Conservation (phyloP, 2,797 vertebrate species). For the Florisuga fusca region DNA sequence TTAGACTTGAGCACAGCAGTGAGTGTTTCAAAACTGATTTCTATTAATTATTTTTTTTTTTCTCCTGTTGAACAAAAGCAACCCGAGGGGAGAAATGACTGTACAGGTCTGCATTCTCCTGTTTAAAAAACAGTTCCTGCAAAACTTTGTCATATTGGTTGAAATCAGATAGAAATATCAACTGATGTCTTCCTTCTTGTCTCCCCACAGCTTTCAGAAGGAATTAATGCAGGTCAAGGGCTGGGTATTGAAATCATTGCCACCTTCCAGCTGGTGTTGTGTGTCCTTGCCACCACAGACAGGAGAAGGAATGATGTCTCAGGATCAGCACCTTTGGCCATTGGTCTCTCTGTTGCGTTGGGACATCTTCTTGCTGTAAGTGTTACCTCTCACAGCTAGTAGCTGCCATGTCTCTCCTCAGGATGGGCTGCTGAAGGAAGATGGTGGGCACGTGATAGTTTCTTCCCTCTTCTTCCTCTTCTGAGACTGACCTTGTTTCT, state of each 20-base stretch:
- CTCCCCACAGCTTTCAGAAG: slow-evolving; percentile 69
- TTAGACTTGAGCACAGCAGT: not conserved
- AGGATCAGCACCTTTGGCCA: slow-evolving; percentile 92
- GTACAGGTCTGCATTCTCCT: fast-evolving
- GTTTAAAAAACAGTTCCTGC: not conserved
- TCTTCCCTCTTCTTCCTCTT: not conserved
- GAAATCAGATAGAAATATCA: not conserved
- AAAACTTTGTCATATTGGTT: fast-evolving
- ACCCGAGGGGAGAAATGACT: fast-evolving
- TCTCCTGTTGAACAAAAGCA: not conserved
- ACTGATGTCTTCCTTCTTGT: not conserved
- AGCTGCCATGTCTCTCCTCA: fast-evolving
- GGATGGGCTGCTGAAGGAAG: not conserved
- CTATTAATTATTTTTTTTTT: fast-evolving
- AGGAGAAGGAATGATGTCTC: slow-evolving; percentile 90
- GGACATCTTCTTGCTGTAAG: slow-evolving; percentile 95
- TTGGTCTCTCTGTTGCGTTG: slow-evolving; percentile 93
- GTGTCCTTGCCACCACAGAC: slow-evolving; percentile 95
- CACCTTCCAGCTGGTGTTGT: slow-evolving; percentile 96
- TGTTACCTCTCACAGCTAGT: not conserved
- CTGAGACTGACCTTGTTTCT: not conserved
- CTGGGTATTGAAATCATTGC: slow-evolving; percentile 93
- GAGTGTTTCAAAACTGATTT: not conserved
- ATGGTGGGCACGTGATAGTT: not conserved
- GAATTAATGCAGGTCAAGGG: slow-evolving; percentile 88